phyloP scores from a whole-genome alignment of 2,888 invertebrate species.

The Pristionchus mayeri region DNA sequence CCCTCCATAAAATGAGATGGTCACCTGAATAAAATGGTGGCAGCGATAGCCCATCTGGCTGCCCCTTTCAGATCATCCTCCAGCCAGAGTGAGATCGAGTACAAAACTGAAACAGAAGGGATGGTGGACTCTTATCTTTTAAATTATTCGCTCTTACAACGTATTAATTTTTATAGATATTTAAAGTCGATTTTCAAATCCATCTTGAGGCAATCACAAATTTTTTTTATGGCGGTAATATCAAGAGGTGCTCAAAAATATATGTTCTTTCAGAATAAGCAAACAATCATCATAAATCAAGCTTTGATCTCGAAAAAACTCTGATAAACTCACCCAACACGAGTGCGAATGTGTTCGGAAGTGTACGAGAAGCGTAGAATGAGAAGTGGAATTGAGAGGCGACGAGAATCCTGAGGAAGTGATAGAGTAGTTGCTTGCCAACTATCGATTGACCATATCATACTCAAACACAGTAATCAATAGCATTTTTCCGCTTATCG shows the following conservation, averaged over 20 bases:
- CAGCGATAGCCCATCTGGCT: conserved; percentile 80
- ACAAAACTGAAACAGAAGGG: conserved; percentile 83
- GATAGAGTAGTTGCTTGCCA: background rate
- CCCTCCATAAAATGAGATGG: too few relatives aligned
- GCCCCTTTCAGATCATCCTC: conserved; percentile 82
- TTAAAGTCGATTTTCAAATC: too few relatives aligned
- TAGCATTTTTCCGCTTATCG: background rate
- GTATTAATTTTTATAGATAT: too few relatives aligned
- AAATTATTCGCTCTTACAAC: too few relatives aligned
- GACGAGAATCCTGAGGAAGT: conserved; percentile 80
- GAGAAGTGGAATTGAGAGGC: conserved; percentile 97
- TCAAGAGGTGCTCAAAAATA: too few relatives aligned
- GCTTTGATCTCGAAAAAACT: too few relatives aligned
- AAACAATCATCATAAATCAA: too few relatives aligned
- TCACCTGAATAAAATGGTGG: conserved; percentile 65
- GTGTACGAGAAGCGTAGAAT: conserved; percentile 93
- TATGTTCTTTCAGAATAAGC: too few relatives aligned
- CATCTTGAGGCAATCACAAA: too few relatives aligned
- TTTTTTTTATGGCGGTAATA: too few relatives aligned
- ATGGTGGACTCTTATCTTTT: too few relatives aligned
- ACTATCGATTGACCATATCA: background rate
- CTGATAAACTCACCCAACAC: conserved; percentile 86
- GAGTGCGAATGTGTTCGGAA: conserved; percentile 95
- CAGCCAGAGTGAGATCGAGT: conserved; percentile 90
- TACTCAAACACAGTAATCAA: background rate